Base-by-base conservation (phyloP, 2,888 invertebrate genomes). In the Xestia sexstrigata region DNA sequence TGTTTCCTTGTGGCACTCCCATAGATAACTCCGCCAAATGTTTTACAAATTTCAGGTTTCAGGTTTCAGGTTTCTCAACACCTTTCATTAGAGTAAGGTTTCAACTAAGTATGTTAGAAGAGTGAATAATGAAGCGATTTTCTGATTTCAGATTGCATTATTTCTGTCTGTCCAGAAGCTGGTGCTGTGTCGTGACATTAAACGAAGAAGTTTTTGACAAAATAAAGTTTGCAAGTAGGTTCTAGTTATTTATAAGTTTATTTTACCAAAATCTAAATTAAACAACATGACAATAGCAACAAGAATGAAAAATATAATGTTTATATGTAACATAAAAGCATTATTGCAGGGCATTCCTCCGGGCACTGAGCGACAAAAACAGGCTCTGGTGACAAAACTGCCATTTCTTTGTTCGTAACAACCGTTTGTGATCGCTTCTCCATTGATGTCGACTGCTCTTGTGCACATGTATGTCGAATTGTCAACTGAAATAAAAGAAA, bases 381-480 rank as follows among this genome's bases (percentile, higher is more conserved):
- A 96, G 13, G 94, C 95, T 85, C 89, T 91, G 0, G 94, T 95
- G 47, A 88, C 86, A 70, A 90, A 95, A 81, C 95, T 96, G 35
- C 97, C 97, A 35, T 93, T 92, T 15, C 81, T 90, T 84, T 97
- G 97, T 68, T 95, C 95, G 90, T 96, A 97, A 89, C 98, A 98
- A 5, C 98, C 98, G 73, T 93, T 96, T 8, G 95, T 97, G 74
- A 97, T 96, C 0, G 96, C 93, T 1, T 94, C 91, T 70, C 96
- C 97, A 9, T 91, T 90, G 15, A 92, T 90, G 76, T 97, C 94
- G 58, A 97, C 95, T 0, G 97, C 97, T 91, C 97, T 97, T 67
- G 97, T 97, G 90, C 98, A 98, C 97, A 98, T 97, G 87, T 97
- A 97, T 0, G 98, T 98, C 4, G 97, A 97, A 90, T 98, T 98